A percentile compares a stretch with the other conserved stretches of the same genome.
phyloP scores from a whole-genome alignment of 2,797 vertebrate species.

The Amphiprion clarkii region DNA sequence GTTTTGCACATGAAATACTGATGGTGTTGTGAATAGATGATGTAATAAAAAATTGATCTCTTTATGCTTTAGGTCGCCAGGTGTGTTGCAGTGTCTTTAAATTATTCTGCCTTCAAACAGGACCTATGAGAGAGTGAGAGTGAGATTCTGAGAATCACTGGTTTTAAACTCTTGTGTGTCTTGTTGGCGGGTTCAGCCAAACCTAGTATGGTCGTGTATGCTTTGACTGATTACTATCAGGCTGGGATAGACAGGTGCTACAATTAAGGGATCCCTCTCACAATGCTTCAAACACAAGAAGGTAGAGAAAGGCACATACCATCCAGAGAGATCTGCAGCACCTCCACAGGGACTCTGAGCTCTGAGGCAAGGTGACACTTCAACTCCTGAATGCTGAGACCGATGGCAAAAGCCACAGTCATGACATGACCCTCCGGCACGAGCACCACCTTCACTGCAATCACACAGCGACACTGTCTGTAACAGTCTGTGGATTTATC shows the following conservation, averaged over 20 bases:
- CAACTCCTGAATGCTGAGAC: conserved; percentile 80
- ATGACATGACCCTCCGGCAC: conserved; percentile 88
- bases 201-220: too few species aligned
- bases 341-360: conserved; percentile 82
- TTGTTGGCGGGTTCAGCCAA: too few species aligned
- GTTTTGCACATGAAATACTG: background rate
- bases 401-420: conserved; percentile 85
- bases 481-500: background rate
- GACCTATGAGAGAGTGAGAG: background rate
- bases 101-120: background rate
- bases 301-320: conserved; percentile 64
- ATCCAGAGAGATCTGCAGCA: conserved; percentile 82
- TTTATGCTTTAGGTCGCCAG: background rate
- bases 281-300: background rate
- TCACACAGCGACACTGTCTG: background rate
- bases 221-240: background rate
- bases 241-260: background rate
- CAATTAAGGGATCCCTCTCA: background rate
- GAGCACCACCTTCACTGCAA: conserved; percentile 89
- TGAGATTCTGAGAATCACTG: background rate
- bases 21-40: background rate
- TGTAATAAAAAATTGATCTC: background rate
- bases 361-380: conserved; percentile 85
- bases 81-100: background rate
- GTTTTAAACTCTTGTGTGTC: background rate